phyloP scores from a whole-genome alignment of 2,113 vertebrate genomes.

The Trogon surrucura region DNA sequence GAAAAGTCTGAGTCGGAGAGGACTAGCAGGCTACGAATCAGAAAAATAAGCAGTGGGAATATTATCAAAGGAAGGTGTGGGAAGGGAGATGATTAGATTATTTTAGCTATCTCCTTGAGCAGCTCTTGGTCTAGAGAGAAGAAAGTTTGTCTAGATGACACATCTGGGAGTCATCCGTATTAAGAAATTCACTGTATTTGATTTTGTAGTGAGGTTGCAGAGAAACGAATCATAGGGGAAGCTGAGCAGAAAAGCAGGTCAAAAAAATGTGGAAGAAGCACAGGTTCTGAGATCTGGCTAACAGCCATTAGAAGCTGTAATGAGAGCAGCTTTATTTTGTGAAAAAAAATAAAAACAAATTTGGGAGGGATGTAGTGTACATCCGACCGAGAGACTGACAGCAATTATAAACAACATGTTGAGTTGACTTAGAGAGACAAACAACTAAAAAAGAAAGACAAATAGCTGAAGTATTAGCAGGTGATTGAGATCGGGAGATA shows the following conservation, averaged over 20 bases:
- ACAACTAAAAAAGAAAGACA: slow-evolving; percentile 28
- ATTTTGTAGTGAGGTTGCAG: not conserved
- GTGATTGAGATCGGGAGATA: not conserved
- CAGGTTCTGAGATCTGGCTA: not conserved
- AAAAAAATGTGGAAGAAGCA: not conserved
- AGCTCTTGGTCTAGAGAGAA: not conserved
- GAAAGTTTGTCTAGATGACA: not conserved
- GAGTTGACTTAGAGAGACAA: slow-evolving; percentile 7
- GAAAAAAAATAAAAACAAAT: slow-evolving; percentile 21
- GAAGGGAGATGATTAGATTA: not conserved
- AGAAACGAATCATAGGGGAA: not conserved
- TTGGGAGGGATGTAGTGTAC: not conserved
- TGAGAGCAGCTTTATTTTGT: slow-evolving; percentile 35
- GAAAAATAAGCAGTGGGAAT: not conserved
- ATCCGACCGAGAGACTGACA: slow-evolving; percentile 16
- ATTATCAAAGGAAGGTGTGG: not conserved
- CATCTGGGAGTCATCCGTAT: not conserved
- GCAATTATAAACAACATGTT: slow-evolving; percentile 20
- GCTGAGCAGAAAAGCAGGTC: not conserved
- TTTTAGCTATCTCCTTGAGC: not conserved
- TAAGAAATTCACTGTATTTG: not conserved
- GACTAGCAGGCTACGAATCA: not conserved
- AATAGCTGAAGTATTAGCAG: slow-evolving; percentile 27
- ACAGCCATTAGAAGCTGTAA: not conserved
- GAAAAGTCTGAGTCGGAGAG: not conserved